Evolutionary conservation across 2,888 invertebrate species (phyloP), one percentile per base, ranked within the genome.

Genomic region (Caenorhabditis parvicauda): DNA sequence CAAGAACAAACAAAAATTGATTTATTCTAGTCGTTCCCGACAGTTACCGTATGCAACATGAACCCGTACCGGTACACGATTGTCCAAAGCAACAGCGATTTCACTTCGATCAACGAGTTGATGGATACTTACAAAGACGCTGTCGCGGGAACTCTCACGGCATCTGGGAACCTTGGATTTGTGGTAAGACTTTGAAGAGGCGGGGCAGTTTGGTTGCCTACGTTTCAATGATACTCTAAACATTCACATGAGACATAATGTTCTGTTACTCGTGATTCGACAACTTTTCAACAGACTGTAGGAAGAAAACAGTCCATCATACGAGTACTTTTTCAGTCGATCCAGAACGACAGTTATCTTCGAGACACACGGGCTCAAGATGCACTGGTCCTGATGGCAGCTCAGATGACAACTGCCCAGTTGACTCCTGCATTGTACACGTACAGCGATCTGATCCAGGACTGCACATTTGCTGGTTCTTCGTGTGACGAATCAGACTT

Each of bases 41-140:
- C 65, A 6, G 67, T 72, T 9, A 69, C 72, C n/a, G 59, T 72
- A 22, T 72, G 72, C 60, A 69, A 69, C 46, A 56, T 64, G 54
- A 72, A 72, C 52, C 69, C 72, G 0, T 69, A 69, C 57, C 69
- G 69, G 52, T 64, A 56, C 45, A 42, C 48, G 0, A 55, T 57
- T 3, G 65, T 66, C 47, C 53, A 60, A 24, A 35, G 51, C 14
- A 60, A 54, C 21, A 5, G 54, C 0, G 44, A 43, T 3, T 64
- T 67, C 29, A 32, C 47, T 14, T 46, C 29, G 28, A 51, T 67
- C 21, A 60, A 58, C 3, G 44, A 19, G 19, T 45, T 70, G 48
- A 62, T 67, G 67, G 52, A 37, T 1, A 56, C 45, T 0, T 67
- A 64, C 37, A 39, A 44, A 22, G 22, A 41, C 17, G 67, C 67